Conservation (phyloP, 1,140 invertebrate genomes). For the Ridgeia piscesae region DNA sequence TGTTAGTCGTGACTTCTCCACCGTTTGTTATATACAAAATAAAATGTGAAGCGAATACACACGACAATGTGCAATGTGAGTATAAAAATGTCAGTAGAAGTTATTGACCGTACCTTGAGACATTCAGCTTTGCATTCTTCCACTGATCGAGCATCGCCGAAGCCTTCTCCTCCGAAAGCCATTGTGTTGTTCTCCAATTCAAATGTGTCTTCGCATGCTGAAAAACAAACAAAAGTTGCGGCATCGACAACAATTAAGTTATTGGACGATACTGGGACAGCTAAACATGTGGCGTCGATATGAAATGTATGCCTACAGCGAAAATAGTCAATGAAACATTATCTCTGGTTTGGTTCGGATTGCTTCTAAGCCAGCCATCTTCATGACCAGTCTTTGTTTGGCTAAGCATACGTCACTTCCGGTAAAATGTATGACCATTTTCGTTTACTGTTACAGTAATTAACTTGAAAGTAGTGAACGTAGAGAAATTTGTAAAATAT, state of each 20-base stretch:
- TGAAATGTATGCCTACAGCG: neutral
- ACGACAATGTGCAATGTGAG: neutral
- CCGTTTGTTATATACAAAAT: too few relatives aligned
- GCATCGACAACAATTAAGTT: too few relatives aligned
- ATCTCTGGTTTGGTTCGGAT: neutral
- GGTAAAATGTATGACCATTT: neutral
- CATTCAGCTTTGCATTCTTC: neutral
- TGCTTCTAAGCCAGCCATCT: neutral
- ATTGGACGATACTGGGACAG: too few relatives aligned
- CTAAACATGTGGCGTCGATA: neutral
- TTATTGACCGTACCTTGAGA: neutral
- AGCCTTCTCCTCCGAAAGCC: neutral
- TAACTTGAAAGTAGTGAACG: too few relatives aligned
- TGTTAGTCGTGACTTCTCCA: too few relatives aligned
- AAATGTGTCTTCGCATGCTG: neutral
- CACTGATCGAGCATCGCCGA: neutral
- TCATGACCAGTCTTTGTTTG: neutral
- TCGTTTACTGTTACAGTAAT: neutral
- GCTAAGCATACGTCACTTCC: neutral
- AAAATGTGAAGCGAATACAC: too few relatives aligned
- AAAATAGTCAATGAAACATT: too few relatives aligned
- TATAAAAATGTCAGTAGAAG: neutral
- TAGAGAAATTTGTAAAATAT: too few relatives aligned
- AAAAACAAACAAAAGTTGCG: neutral
- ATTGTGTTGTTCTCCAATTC: neutral